Evolutionary conservation across 2,888 invertebrate species (phyloP), one percentile per base, ranked within the genome.

Genomic region (Ormyrus rosae): DNA sequence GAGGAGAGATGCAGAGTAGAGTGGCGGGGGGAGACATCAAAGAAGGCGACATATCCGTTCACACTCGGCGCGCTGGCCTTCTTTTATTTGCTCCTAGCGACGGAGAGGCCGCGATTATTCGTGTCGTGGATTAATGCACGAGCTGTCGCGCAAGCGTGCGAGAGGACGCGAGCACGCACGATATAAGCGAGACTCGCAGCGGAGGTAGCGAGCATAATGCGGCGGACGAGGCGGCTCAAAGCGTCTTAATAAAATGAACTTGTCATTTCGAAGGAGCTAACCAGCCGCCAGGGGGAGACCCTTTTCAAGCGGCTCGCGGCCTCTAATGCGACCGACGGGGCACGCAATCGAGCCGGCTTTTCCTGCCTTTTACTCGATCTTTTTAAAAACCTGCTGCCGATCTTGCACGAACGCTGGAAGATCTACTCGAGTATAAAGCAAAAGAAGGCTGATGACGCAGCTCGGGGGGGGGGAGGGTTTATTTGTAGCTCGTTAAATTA

Each of bases 41-140:
- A 90, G 89, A 86, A 87, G 81, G 87, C 88, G 88, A 88, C 89
- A 88, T 88, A 90, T 90, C 90, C 90, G 89, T 90, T 89, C 88
- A 87, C 90, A 89, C 90, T 89, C 86, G 85, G 81, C 85, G 81
- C 85, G 79, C 86, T 85, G 83, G 83, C 69, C 83, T 83, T 81
- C 71, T 70, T 82, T 81, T 82, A 82, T 82, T 83, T 83, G 85
- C 82, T 83, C 81, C 63, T 65, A 45, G 8, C 6, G 7, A 55
- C 5, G 56, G 45, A 6, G 55, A 6, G n/a, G 46, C 65, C n/a
- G 63, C 72, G 80, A 77, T 81, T 72, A 81, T 77, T 76, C 80
- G 76, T 68, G 60, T 78, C 70, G 81, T 72, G 70, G 74, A 81
- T 81, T 81, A 81, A 81, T 78, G 81, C 78, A 72, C 72, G 60